Conservation (phyloP, 1,140 invertebrate species). For the Archegozetes longisetosus region DNA sequence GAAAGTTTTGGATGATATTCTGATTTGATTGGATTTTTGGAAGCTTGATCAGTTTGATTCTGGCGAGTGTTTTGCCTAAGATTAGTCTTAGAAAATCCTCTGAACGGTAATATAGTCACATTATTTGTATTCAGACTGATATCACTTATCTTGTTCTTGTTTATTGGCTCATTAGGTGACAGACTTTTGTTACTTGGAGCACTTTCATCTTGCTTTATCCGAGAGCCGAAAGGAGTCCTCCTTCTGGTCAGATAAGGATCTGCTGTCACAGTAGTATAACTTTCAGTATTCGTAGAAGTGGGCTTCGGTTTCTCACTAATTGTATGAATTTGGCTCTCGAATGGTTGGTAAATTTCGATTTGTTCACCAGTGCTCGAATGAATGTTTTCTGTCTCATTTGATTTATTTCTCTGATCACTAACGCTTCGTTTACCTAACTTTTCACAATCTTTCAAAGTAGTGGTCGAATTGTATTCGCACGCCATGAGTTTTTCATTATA, state of each 20-base stretch:
- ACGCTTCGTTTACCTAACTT: background rate
- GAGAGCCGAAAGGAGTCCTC: background rate
- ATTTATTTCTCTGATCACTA: background rate
- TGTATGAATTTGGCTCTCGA: background rate
- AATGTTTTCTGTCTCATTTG: too few relatives aligned
- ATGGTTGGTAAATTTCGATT: background rate
- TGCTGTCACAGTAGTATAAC: background rate
- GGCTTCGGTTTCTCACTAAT: background rate
- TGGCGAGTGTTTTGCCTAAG: too few relatives aligned
- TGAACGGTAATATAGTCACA: too few relatives aligned
- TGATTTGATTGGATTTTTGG: too few relatives aligned
- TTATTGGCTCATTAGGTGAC: too few relatives aligned
- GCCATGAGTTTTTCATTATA: conserved; percentile 21
- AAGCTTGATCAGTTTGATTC: too few relatives aligned
- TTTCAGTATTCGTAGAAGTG: background rate
- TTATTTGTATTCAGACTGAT: too few relatives aligned
- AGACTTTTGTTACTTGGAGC: too few relatives aligned
- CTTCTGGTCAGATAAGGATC: background rate
- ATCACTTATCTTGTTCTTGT: too few relatives aligned
- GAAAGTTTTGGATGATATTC: too few relatives aligned
- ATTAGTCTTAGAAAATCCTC: too few relatives aligned
- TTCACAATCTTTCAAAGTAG: background rate
- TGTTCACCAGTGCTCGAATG: background rate
- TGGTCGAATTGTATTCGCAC: conserved; percentile 15
- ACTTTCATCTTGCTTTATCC: too few relatives aligned